These are phyloP conservation scores for Drosophila tristis DNA, from an alignment of 1,140 invertebrate species.

Conservation along the genomic window DNA sequence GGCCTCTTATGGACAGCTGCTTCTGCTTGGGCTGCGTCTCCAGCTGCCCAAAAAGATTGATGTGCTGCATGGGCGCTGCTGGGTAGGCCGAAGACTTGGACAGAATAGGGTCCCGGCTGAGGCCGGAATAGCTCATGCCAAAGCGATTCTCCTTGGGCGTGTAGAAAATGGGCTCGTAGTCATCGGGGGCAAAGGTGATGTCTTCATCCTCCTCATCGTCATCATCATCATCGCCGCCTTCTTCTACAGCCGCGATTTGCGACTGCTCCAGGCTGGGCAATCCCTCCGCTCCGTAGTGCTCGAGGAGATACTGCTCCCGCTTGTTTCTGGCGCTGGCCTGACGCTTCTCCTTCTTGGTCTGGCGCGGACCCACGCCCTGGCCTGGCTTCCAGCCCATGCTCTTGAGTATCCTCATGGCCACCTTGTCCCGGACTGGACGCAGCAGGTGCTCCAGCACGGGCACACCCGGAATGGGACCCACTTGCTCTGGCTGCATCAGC, in stretches of 20 bases:
- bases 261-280: slow-evolving; percentile 16
- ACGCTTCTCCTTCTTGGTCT: slow-evolving; percentile 86
- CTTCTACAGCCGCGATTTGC: neutral
- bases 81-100: slow-evolving; percentile 38
- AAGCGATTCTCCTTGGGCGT: slow-evolving; percentile 92
- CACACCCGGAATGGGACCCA: slow-evolving; percentile 91
- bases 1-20: slow-evolving; percentile 92
- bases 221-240: slow-evolving; percentile 34
- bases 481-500: slow-evolving; percentile 81
- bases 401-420: slow-evolving; percentile 93
- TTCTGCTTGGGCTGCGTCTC: slow-evolving; percentile 74
- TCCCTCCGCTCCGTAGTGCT: slow-evolving; percentile 73
- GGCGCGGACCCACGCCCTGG: slow-evolving; percentile 93
- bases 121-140: slow-evolving; percentile 95
- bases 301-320: slow-evolving; percentile 69
- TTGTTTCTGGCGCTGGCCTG: slow-evolving; percentile 61
- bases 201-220: slow-evolving; percentile 86
- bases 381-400: slow-evolving; percentile 96
- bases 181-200: slow-evolving; percentile 93
- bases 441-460: slow-evolving; percentile 92
- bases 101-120: slow-evolving; percentile 86
- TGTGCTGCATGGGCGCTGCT: slow-evolving; percentile 67
- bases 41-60: slow-evolving; percentile 85
- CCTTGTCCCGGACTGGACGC: slow-evolving; percentile 92
- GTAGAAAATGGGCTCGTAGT: slow-evolving; percentile 89